Percentiles rank a stretch among this genome's conserved stretches.
Conservation (phyloP, 2,113 vertebrate species). For the Thryonomys swinderianus region DNA sequence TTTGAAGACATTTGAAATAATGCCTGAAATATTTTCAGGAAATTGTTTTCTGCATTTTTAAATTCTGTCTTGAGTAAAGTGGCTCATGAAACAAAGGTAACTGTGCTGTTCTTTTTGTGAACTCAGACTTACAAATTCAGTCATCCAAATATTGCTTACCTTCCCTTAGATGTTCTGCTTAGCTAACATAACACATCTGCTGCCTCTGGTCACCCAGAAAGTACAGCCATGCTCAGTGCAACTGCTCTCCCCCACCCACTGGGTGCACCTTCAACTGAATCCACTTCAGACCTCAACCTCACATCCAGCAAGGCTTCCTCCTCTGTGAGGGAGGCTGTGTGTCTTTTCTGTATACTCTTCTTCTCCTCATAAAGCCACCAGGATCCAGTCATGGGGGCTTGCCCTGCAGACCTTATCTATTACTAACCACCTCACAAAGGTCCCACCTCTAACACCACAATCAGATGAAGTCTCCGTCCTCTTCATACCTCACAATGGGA, state of each 20-base stretch:
- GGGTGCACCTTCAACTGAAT: neutral
- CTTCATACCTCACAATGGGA: neutral
- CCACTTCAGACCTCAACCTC: neutral
- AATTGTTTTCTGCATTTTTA: neutral
- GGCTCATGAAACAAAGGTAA: neutral
- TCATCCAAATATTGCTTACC: constrained; percentile 9
- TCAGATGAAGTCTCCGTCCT: neutral
- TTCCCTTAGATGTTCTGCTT: neutral
- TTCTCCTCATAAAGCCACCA: neutral
- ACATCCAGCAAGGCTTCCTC: neutral
- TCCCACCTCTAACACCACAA: neutral
- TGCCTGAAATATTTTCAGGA: constrained; percentile 2
- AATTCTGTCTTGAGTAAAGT: constrained; percentile 1
- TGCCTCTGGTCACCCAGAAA: neutral
- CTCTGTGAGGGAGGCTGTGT: rapidly evolving
- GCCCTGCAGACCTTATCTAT: neutral
- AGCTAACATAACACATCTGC: neutral
- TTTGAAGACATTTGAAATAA: neutral
- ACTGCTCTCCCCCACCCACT: neutral
- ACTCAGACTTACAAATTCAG: constrained; percentile 24
- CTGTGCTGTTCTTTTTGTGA: neutral
- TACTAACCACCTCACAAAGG: neutral
- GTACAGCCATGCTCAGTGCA: neutral
- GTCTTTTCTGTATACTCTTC: neutral
- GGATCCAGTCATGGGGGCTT: neutral